Conservation (phyloP, 2,888 invertebrate genomes). For the Syrphus vitripennis region DNA sequence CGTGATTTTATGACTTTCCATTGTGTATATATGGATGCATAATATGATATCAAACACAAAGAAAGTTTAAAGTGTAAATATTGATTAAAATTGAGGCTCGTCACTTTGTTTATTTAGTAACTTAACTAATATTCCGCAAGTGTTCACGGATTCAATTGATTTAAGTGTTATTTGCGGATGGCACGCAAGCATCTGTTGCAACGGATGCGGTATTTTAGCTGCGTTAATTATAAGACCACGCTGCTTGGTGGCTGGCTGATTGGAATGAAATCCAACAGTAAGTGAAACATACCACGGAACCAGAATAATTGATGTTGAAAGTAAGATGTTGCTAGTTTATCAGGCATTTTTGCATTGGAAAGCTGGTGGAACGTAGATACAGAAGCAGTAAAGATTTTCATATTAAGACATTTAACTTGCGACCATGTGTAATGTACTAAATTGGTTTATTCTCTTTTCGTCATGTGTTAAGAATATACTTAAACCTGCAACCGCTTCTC, state of each 20-base stretch:
- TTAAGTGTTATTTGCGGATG: constrained; percentile 25
- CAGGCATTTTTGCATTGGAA: not conserved
- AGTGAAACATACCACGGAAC: constrained; percentile 46
- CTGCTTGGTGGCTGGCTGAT: not conserved
- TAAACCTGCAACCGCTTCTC: too few relatives aligned
- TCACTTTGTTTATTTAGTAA: not conserved
- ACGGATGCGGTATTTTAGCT: not conserved
- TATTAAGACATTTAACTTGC: too few relatives aligned
- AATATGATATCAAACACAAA: not conserved
- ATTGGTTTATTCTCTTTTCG: too few relatives aligned
- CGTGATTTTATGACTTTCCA: constrained; percentile 54
- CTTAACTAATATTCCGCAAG: constrained; percentile 1
- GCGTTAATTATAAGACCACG: constrained; percentile 25
- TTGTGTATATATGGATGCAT: not conserved
- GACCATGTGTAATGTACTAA: too few relatives aligned
- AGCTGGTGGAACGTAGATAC: not conserved
- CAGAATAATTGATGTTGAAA: constrained; percentile 31
- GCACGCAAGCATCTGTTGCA: constrained; percentile 23
- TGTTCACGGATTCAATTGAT: constrained; percentile 41
- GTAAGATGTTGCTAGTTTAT: not conserved
- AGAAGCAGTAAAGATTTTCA: not conserved
- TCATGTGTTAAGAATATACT: too few relatives aligned
- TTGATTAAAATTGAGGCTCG: constrained; percentile 1
- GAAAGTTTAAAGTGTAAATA: constrained; percentile 19
- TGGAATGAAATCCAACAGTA: constrained; percentile 41